Base-by-base conservation (phyloP, 2,113 vertebrate genomes). In the Oncorhynchus masou region DNA sequence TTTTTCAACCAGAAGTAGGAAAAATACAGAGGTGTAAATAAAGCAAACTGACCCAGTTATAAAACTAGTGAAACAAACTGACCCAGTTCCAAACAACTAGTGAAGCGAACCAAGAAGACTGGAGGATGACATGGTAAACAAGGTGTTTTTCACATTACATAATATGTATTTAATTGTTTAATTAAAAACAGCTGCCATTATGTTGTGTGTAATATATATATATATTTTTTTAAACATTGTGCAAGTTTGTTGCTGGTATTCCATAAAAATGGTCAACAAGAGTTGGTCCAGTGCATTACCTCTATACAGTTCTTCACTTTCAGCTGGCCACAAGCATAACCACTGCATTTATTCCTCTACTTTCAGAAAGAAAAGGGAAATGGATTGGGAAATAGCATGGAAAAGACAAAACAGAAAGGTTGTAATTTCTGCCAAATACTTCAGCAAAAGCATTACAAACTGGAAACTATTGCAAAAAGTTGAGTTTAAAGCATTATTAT, bases 1-100 rank as follows among this genome's bases (percentile, higher is more conserved):
- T 97, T 97, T 97, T 94, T 96, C 93, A 96, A 96, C 96, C 96
- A 96, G 96, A 95, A 97, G 96, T 98, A 98, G 96, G 96, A 98
- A 98, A 98, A 96, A 99, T 95, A 93, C 91, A 80, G 86, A 90
- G 91, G 95, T 93, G 93, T 96, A 96, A 96, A 96, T 95, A 95
- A 97, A 95, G 94, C 95, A 94, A 96, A 94, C 95, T 93, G 95
- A 98, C 96, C 95, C 95, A 95, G 95, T 96, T 20, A 15, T 95
- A 31, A 27, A 96, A 31, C 29, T 29, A 29, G 27, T 29, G 95
- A 97, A 94, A 94, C 95, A 94, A 96, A 94, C 95, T 93, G 95
- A 98, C 96, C 95, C 95, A 95, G 95, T 96, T 20, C 5, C 95
- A 96, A 96, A 96, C 49, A 51, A 54, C 51, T 54, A 54, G 8